These are phyloP conservation scores for Callipepla squamata DNA, from an alignment of 2,113 vertebrate species.

Conservation along the genomic window DNA sequence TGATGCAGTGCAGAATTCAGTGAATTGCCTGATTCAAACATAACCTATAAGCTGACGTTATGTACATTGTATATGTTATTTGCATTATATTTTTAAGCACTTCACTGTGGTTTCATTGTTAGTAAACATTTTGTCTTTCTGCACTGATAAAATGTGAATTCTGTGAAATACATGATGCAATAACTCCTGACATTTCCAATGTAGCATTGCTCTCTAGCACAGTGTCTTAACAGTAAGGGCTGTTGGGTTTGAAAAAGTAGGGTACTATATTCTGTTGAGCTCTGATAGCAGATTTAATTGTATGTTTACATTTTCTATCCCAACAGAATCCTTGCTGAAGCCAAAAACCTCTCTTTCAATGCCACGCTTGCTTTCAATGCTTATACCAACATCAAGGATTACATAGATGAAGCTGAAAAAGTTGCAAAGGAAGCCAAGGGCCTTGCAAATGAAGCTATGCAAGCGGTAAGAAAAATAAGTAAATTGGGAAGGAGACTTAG, in stretches of 20 bases:
- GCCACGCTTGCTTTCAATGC: slow-evolving; percentile 96
- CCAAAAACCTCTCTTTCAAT: slow-evolving; percentile 96
- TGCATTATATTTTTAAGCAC: background rate
- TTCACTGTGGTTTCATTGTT: background rate
- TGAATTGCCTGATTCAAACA: background rate
- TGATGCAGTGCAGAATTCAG: background rate
- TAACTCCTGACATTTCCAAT: background rate
- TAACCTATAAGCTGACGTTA: background rate
- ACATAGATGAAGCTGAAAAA: slow-evolving; percentile 89
- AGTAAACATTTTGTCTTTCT: background rate
- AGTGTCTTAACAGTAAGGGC: background rate
- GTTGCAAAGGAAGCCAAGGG: slow-evolving; percentile 87
- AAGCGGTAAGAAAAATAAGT: slow-evolving; percentile 81
- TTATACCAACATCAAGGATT: slow-evolving; percentile 94
- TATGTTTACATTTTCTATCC: slow-evolving; percentile 32
- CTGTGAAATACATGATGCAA: background rate
- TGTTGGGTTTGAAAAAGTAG: background rate
- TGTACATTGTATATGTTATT: too few relatives aligned
- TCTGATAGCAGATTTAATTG: slow-evolving; percentile 9
- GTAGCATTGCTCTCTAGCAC: background rate
- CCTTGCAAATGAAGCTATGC: slow-evolving; percentile 85
- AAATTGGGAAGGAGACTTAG: background rate
- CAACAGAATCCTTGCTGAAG: slow-evolving; percentile 92
- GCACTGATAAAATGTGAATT: background rate
- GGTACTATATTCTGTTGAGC: background rate